These are phyloP conservation scores for Marmota monax DNA, from an alignment of 2,113 vertebrate genomes.

Conservation along the genomic window DNA sequence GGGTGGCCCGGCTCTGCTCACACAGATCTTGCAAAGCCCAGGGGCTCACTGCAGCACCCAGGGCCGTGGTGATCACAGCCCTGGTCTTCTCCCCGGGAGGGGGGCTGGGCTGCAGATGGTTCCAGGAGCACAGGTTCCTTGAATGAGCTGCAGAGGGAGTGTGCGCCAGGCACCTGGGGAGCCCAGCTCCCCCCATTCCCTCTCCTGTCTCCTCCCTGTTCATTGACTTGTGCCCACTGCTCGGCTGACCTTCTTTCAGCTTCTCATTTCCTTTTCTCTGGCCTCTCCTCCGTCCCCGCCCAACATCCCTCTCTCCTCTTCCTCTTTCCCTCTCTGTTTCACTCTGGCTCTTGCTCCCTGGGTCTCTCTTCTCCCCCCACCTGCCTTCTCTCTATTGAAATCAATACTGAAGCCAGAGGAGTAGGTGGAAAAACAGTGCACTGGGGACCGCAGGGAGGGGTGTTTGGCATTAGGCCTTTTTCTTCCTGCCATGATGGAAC, in stretches of 20 bases:
- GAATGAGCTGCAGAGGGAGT: not conserved
- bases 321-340: not conserved
- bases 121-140: not conserved
- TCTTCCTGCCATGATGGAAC: not conserved
- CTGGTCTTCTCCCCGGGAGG: not conserved
- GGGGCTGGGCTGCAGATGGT: not conserved
- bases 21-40: no score
- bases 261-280: not conserved
- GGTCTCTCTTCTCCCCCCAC: not conserved
- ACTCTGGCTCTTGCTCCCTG: not conserved
- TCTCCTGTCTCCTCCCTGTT: not conserved
- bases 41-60: not conserved
- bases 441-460: slow-evolving; percentile 25
- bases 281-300: not conserved
- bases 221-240: not conserved
- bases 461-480: not conserved
- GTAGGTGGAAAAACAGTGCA: slow-evolving; percentile 28
- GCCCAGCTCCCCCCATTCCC: rapidly evolving
- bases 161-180: not conserved
- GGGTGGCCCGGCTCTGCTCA: not conserved
- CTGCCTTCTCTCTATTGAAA: slow-evolving; percentile 63
- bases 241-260: not conserved
- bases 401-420: slow-evolving; percentile 50
- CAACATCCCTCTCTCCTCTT: not conserved
- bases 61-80: not conserved